Conservation (phyloP, 2,113 vertebrate species). For the Psittacara wagleri region DNA sequence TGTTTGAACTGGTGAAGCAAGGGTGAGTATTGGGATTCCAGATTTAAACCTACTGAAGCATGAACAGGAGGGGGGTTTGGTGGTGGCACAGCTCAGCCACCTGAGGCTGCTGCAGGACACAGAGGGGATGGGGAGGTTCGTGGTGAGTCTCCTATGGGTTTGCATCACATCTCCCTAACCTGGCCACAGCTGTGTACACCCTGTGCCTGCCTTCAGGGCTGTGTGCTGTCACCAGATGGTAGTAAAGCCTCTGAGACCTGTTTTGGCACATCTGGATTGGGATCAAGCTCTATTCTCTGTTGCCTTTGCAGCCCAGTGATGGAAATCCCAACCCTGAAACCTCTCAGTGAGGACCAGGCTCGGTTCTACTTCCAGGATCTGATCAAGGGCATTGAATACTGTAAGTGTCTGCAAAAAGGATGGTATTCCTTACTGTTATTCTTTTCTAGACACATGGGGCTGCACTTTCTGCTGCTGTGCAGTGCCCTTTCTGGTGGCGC, state of each 20-base stretch:
- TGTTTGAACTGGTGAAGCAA: constrained; percentile 96
- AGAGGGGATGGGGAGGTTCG: neutral
- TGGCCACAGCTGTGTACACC: neutral
- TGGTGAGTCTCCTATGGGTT: neutral
- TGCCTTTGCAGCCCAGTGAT: constrained; percentile 86
- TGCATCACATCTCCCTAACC: neutral
- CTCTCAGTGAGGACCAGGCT: constrained; percentile 91
- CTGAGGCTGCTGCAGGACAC: rapidly evolving
- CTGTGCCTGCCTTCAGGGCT: neutral
- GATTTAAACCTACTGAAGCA: neutral
- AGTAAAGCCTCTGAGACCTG: neutral
- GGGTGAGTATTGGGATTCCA: constrained; percentile 81
- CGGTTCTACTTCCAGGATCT: constrained; percentile 97
- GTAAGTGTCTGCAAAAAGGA: constrained; percentile 73
- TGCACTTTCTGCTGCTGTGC: neutral
- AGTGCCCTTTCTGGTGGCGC: rapidly evolving
- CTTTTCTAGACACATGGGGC: neutral
- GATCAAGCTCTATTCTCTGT: neutral
- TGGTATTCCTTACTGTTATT: neutral
- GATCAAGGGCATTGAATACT: constrained; percentile 95
- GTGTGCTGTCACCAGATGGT: neutral
- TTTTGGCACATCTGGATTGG: neutral
- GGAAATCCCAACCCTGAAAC: constrained; percentile 93
- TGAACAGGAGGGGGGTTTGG: rapidly evolving
- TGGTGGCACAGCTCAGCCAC: neutral